Evolutionary conservation across 2,797 vertebrate genomes (phyloP).

Genomic region (Limnodromus scolopaceus): DNA sequence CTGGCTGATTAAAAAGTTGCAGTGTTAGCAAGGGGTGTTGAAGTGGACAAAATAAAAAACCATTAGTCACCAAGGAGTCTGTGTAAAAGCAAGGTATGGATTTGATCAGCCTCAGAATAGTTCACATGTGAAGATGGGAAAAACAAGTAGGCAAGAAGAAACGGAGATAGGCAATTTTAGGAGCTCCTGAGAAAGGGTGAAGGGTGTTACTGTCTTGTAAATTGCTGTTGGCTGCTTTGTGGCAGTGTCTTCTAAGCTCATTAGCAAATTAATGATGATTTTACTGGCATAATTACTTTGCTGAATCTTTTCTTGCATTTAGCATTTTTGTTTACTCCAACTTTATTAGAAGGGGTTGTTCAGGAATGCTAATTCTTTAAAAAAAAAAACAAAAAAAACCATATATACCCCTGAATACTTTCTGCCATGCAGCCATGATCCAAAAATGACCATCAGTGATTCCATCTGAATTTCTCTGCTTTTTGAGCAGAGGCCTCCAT

Average conservation of each 20-base stretch:
- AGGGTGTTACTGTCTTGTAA: neutral
- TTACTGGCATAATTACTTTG: neutral
- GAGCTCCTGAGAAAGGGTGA: neutral
- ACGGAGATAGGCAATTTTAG: neutral
- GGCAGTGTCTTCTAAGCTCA: neutral
- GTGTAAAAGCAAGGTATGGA: neutral
- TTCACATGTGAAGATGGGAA: neutral
- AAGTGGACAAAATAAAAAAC: neutral
- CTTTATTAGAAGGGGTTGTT: neutral
- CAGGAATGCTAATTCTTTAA: neutral
- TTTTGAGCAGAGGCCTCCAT: constrained; percentile 23
- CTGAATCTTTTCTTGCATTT: constrained; percentile 8
- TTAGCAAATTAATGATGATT: constrained; percentile 35
- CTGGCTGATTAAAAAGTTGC: neutral
- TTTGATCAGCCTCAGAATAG: neutral
- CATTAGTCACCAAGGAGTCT: neutral
- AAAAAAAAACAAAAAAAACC: neutral
- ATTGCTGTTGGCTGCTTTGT: constrained; percentile 2
- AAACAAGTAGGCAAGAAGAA: constrained; percentile 8
- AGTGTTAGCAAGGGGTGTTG: neutral
- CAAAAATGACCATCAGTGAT: constrained; percentile 21
- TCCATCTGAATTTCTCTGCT: constrained; percentile 48
- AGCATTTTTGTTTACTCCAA: neutral
- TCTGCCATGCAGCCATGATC: neutral
- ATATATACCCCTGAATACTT: neutral